Evolutionary conservation across 2,797 vertebrate species (phyloP), one percentile per base, ranked within the genome.

Genomic region (Lacerta viridis): DNA sequence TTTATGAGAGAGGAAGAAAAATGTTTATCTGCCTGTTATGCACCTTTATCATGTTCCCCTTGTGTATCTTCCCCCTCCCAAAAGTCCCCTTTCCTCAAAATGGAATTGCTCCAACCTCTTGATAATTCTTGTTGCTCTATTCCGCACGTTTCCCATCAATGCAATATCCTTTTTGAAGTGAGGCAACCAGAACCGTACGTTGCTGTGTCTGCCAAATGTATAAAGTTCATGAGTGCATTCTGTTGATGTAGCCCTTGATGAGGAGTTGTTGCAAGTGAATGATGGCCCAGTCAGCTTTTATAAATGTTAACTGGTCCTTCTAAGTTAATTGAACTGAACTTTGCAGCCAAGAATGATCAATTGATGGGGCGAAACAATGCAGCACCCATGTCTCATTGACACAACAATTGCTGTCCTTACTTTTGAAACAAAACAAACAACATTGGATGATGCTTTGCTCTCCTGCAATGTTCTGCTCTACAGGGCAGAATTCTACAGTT

Each of bases 211-310:
- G 61, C 17, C 61, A 61, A 61, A 61, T 61, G 59, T 20, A 96
- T 95, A 95, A 96, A 96, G 94, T 94, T 91, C 94, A 89, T 84
- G 90, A 84, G 91, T 96, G 93, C 93, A 78, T 85, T 93, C 90
- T 95, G 94, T 94, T 94, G 90, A 91, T 88, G 23, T 88, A 94
- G 92, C 90, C 90, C 82, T 72, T 13, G 39, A 94, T 94, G 93
- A 87, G 89, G 64, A 80, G 69, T 33, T 91, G 85, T 0, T 90
- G 85, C 79, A 76, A 92, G 84, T 84, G 90, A 93, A 91, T 91
- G 92, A 92, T 89, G 87, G 75, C 87, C 90, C 87, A 92, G 95
- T 94, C 90, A 94, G 82, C 27, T 7, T 91, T 97, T 95, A 96
- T 80, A 80, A 95, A 95, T 91, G 72, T 94, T 91, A 94, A 84